Conservation (phyloP, 2,113 vertebrate genomes). For the Sus scrofa region T2T-Sscrofa CM000814.6:100974001-100974500, state of each 20-base stretch:
- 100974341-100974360: background rate
- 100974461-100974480: slow-evolving; percentile 6
- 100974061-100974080: background rate
- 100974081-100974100: background rate
- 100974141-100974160: background rate
- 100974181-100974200: background rate
- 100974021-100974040: background rate
- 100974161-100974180: background rate
- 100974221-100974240: background rate
- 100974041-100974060: background rate
- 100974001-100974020: background rate
- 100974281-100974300: background rate
- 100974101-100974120: background rate
- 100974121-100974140: fast-evolving
- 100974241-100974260: background rate
- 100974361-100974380: fast-evolving
- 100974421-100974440: background rate
- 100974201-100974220: background rate
- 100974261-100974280: background rate
- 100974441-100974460: background rate
- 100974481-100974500: background rate
- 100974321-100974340: too few species aligned
- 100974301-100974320: background rate
- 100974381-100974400: background rate
- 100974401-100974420: background rate